Evolutionary conservation across 2,888 invertebrate genomes (phyloP).

Genomic region (Microplitis deprimator): DNA sequence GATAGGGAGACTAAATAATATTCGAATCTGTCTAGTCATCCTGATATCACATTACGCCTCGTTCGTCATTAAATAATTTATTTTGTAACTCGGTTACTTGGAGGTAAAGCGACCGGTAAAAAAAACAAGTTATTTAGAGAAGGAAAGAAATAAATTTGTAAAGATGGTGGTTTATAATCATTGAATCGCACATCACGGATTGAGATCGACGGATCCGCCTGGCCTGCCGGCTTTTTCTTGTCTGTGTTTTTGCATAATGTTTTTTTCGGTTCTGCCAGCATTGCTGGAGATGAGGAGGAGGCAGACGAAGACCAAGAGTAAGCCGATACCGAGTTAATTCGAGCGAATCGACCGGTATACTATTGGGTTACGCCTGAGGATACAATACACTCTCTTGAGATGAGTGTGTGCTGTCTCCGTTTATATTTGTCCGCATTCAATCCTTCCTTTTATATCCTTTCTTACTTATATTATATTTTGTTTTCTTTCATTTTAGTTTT

Average conservation of each 20-base stretch:
- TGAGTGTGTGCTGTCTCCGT: conserved; percentile 23
- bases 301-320: conserved; percentile 32
- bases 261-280: not conserved
- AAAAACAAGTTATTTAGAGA: conserved; percentile 1
- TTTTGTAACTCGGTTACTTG: not conserved
- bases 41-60: not conserved
- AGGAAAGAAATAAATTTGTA: conserved; percentile 11
- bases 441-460: conserved; percentile 16
- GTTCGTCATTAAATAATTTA: not conserved
- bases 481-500: not conserved
- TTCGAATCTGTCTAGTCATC: conserved; percentile 6
- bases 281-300: conserved; percentile 4
- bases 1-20: not conserved
- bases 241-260: conserved; percentile 35
- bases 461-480: conserved; percentile 14
- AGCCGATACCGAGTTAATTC: conserved; percentile 50
- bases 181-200: conserved; percentile 40
- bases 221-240: conserved; percentile 31
- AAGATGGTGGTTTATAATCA: conserved; percentile 37
- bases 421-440: conserved; percentile 45
- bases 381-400: conserved; percentile 31
- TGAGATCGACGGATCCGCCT: conserved; percentile 41
- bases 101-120: not conserved
- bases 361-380: conserved; percentile 58
- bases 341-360: conserved; percentile 45